Percentiles rank a stretch among this genome's conserved stretches.
Evolutionary conservation across 2,113 vertebrate species (phyloP).

Genomic region (Hippocampus abdominalis): DNA sequence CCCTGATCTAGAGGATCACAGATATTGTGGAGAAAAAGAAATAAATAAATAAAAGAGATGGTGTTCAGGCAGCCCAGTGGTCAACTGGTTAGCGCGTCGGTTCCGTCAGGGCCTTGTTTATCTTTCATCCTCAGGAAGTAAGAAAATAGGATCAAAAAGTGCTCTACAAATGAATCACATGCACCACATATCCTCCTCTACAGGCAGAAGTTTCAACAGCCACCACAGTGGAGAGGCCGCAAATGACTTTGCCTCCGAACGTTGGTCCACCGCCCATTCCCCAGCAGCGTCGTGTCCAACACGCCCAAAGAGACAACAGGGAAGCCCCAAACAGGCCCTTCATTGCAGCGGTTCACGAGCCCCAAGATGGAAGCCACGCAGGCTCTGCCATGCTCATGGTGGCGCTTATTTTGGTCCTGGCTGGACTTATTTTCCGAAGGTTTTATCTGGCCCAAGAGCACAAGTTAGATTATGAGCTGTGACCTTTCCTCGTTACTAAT

Average conservation of each 20-base stretch:
- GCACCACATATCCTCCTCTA: constrained; percentile 8
- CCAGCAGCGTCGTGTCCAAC: constrained; percentile 82
- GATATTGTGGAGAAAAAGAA: too few relatives aligned
- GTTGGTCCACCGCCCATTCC: constrained; percentile 77
- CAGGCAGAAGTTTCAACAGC: constrained; percentile 63
- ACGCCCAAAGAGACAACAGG: constrained; percentile 61
- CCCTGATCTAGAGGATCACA: too few relatives aligned
- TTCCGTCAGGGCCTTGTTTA: too few relatives aligned
- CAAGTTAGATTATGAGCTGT: constrained; percentile 91
- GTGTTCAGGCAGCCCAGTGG: too few relatives aligned
- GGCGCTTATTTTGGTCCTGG: constrained; percentile 87
- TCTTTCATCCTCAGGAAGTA: neutral
- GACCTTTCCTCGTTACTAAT: constrained; percentile 30
- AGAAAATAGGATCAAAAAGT: neutral
- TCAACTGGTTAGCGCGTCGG: too few relatives aligned
- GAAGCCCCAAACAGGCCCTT: constrained; percentile 69
- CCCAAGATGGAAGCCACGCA: constrained; percentile 72
- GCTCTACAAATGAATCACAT: neutral
- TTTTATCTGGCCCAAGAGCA: constrained; percentile 92
- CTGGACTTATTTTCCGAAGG: constrained; percentile 91
- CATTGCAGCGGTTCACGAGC: constrained; percentile 66
- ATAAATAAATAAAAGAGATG: too few relatives aligned
- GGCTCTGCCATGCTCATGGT: constrained; percentile 85
- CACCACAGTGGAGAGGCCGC: constrained; percentile 42
- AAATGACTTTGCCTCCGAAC: constrained; percentile 32